A percentile compares a stretch with the other conserved stretches of the same genome.
Evolutionary conservation across 2,797 vertebrate species (phyloP).

Genomic region (Phalloptychus januarius): DNA sequence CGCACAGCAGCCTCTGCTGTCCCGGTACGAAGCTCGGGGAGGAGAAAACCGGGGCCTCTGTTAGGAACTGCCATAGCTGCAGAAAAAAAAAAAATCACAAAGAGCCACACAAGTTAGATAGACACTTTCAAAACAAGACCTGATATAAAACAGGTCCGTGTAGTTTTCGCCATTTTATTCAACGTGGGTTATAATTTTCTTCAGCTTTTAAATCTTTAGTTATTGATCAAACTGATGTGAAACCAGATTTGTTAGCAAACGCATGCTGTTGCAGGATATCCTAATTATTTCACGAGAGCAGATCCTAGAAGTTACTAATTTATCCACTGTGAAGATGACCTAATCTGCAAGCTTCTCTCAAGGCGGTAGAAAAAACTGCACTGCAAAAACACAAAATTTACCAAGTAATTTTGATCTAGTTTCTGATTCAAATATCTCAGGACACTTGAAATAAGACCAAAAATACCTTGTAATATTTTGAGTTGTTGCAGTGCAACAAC

Average conservation of each 20-base stretch:
- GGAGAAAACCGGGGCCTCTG: conserved; percentile 91
- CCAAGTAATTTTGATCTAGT: too few species aligned
- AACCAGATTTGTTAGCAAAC: not conserved
- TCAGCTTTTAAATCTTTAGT: too few species aligned
- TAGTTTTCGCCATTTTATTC: not conserved
- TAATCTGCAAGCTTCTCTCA: too few species aligned
- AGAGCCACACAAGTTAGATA: not conserved
- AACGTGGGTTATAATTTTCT: not conserved
- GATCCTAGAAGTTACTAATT: not conserved
- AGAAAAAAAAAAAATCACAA: conserved; percentile 13
- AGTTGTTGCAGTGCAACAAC: too few species aligned
- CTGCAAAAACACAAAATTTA: too few species aligned
- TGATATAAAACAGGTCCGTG: too few species aligned
- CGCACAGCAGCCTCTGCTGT: conserved; percentile 82
- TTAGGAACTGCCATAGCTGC: conserved; percentile 89
- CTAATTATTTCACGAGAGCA: not conserved
- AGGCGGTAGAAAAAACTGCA: too few species aligned
- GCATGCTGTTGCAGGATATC: not conserved
- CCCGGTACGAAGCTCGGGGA: conserved; percentile 85
- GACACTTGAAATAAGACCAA: too few species aligned
- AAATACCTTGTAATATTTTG: too few species aligned
- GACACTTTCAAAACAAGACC: not conserved
- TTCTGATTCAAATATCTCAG: too few species aligned
- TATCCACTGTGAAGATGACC: not conserved
- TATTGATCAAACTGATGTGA: not conserved